Percentiles rank a stretch among this genome's conserved stretches.
These are phyloP conservation scores for Ptilorrhoa leucosticta DNA, from an alignment of 2,113 vertebrate genomes.

Conservation along the genomic window DNA sequence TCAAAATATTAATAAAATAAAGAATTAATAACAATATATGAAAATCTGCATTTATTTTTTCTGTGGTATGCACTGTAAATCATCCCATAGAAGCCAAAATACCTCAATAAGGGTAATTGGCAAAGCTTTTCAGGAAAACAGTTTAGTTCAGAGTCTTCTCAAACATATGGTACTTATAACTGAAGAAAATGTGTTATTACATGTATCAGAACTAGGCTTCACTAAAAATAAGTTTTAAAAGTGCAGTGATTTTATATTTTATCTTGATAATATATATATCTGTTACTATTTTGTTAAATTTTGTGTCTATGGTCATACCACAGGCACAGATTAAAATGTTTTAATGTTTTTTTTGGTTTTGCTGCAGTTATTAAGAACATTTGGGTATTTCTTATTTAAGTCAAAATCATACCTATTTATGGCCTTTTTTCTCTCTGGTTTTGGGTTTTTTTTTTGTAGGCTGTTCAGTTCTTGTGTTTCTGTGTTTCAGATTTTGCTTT, in stretches of 20 bases:
- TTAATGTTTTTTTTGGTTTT: neutral
- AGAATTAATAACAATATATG: neutral
- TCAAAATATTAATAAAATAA: neutral
- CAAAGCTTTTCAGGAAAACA: neutral
- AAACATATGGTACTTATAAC: neutral
- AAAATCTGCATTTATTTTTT: neutral
- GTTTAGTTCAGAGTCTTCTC: neutral
- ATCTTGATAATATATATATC: neutral
- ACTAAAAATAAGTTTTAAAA: neutral
- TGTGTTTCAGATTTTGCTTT: neutral
- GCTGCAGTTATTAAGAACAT: neutral
- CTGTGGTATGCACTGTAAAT: neutral
- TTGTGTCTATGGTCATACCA: neutral
- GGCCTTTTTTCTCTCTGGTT: neutral
- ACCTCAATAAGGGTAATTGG: neutral
- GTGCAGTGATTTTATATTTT: neutral
- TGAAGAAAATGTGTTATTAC: neutral
- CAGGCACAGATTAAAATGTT: neutral
- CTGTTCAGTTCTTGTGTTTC: neutral
- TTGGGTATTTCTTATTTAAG: neutral
- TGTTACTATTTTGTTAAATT: neutral
- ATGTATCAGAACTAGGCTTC: neutral
- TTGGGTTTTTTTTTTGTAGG: neutral
- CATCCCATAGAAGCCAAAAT: neutral
- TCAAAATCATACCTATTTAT: neutral